Base-by-base conservation (phyloP, 2,888 invertebrate species). In the Villa cingulata region DNA sequence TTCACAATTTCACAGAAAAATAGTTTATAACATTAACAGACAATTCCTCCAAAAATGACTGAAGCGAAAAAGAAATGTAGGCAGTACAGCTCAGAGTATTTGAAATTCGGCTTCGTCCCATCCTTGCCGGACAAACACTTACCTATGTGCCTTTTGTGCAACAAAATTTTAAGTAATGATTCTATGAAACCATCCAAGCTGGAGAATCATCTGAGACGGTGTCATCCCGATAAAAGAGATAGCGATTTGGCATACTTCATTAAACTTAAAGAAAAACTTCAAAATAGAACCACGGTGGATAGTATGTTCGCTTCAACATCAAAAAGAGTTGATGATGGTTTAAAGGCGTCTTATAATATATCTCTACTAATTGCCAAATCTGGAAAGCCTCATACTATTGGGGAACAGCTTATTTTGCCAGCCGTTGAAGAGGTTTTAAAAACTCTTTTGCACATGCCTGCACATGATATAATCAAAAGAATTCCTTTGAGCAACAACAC, bases 401-500 rank as follows among this genome's bases (percentile, higher is more conserved):
- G 44, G 18, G 45, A 48, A 29, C 16, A 45, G 29, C 53, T 59
- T 54, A 62, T 60, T 59, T 57, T 62, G 48, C 57, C 59, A 23
- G 59, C 60, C 41, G 52, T 61, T 56, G 54, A 57, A 58, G 56
- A 59, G 53, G 57, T 58, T 53, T 52, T 59, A 55, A 55, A 51
- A 54, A 57, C 57, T 56, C 54, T 60, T 50, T 50, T 60, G 50
- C 56, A 61, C 55, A 58, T 56, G 56, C 53, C 57, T 54, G 49
- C 60, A 52, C 55, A 42, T 55, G 59, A 59, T 55, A 51, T 57
- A 38, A 37, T 60, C 36, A 57, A 56, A 58, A 60, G 49, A 59
- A 61, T 56, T 60, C 57, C 57, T 55, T 60, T 60, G 18, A 59
- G 56, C 51, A 58, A 61, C 52, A 62, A 57, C 47, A 58, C 59